Conservation (phyloP, 2,888 invertebrate genomes). For the Phymatocera aterrima region DNA sequence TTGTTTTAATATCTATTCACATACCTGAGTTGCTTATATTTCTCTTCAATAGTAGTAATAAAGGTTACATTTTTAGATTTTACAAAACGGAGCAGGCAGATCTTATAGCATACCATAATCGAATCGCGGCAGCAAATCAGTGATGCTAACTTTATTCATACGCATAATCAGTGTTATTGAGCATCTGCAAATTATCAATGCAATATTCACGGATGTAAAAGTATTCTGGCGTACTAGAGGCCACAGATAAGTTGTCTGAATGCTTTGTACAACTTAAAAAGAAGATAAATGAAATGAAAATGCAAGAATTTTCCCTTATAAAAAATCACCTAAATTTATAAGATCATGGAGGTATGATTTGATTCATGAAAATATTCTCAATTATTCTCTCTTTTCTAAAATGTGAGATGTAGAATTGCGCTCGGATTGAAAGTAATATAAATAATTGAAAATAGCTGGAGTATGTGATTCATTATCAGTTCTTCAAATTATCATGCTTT, state of each 20-base stretch:
- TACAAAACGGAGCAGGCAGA: constrained; percentile 7
- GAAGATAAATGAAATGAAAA: neutral
- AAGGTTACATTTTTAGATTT: neutral
- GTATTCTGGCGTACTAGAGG: neutral
- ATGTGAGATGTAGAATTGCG: constrained; percentile 17
- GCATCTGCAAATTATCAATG: constrained; percentile 3
- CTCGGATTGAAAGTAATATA: neutral
- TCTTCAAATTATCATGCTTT: neutral
- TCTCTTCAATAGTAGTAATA: neutral
- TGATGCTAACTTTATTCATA: neutral
- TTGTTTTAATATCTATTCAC: neutral
- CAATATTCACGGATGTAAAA: neutral
- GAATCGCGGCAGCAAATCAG: neutral
- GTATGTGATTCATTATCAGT: neutral
- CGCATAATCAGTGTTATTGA: neutral
- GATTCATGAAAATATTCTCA: neutral
- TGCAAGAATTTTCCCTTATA: neutral
- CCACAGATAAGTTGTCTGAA: constrained; percentile 10
- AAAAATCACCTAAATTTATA: neutral
- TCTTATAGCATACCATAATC: neutral
- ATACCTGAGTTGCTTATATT: neutral
- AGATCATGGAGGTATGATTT: neutral
- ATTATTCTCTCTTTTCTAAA: neutral
- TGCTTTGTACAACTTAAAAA: neutral
- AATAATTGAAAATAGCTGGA: neutral